Evolutionary conservation across 2,888 invertebrate species (phyloP).

Genomic region (Drosophila multiciliata): DNA sequence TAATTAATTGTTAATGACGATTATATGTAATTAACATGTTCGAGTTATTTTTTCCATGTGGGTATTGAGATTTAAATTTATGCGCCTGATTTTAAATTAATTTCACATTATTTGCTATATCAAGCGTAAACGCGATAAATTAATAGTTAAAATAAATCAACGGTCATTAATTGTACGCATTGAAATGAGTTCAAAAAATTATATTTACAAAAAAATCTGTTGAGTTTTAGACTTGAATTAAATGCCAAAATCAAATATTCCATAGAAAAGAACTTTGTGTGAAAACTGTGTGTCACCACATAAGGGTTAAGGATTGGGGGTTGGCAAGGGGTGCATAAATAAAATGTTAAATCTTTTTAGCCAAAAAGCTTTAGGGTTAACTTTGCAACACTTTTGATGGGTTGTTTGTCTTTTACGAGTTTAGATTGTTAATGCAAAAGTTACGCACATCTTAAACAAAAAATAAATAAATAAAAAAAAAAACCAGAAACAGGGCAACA

Average conservation of each 20-base stretch:
- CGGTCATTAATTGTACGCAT: constrained; percentile 10
- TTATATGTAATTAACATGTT: constrained; percentile 67
- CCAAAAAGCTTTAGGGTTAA: constrained; percentile 32
- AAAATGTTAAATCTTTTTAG: constrained; percentile 70
- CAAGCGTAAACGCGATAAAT: constrained; percentile 75
- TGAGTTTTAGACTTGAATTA: constrained; percentile 28
- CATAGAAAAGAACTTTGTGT: constrained; percentile 20
- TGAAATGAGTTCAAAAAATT: constrained; percentile 16
- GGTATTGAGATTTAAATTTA: constrained; percentile 57
- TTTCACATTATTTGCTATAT: constrained; percentile 67
- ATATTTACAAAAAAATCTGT: constrained; percentile 7
- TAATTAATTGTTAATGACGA: constrained; percentile 77
- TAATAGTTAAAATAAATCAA: constrained; percentile 65
- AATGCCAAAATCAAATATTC: constrained; percentile 36
- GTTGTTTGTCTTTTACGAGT: constrained; percentile 67
- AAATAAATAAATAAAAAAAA: not conserved
- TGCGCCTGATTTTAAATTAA: constrained; percentile 64
- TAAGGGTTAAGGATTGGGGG: not conserved
- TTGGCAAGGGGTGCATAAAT: constrained; percentile 46
- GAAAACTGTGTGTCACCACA: not conserved
- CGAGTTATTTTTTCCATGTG: not conserved
- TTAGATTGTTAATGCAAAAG: constrained; percentile 67
- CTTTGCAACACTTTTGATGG: constrained; percentile 48
- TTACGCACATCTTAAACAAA: constrained; percentile 26
- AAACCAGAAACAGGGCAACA: not conserved